phyloP scores from a whole-genome alignment of 92 coral and sea anemone species.

The Epizoanthus scotinus region DNA sequence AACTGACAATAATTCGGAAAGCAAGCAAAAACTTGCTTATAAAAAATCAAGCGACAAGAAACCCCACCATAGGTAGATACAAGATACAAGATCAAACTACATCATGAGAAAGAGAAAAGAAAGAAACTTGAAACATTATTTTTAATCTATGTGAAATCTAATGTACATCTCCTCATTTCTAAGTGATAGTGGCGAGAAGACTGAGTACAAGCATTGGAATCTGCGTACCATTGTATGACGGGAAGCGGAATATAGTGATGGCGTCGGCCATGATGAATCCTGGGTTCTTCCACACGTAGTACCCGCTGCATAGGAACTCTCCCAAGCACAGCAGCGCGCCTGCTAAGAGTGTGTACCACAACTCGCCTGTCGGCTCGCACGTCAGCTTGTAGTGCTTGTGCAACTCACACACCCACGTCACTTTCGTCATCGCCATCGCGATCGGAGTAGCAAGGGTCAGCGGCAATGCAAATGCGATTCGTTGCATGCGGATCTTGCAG shows the following conservation, averaged over 20 bases:
- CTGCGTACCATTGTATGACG: slow-evolving; percentile 56
- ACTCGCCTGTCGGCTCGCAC: slow-evolving; percentile 39
- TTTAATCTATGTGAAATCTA: too few relatives aligned
- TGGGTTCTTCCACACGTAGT: slow-evolving; percentile 54
- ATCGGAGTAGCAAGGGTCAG: slow-evolving; percentile 82
- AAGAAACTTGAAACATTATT: too few relatives aligned
- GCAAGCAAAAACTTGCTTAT: too few relatives aligned
- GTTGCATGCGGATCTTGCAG: slow-evolving; percentile 86
- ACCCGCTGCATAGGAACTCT: slow-evolving; percentile 45
- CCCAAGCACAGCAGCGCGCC: slow-evolving; percentile 48
- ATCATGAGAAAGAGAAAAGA: too few relatives aligned
- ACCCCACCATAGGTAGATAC: too few relatives aligned
- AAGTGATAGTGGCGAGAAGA: too few relatives aligned
- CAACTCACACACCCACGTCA: slow-evolving; percentile 44
- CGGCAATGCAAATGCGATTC: slow-evolving; percentile 79
- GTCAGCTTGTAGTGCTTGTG: slow-evolving; percentile 12
- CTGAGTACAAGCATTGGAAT: background rate
- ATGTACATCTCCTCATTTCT: too few relatives aligned
- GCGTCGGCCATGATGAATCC: slow-evolving; percentile 60
- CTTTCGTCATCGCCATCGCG: slow-evolving; percentile 34
- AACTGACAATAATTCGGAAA: too few relatives aligned
- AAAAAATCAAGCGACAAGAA: too few relatives aligned
- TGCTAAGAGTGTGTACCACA: slow-evolving; percentile 30
- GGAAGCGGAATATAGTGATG: slow-evolving; percentile 51
- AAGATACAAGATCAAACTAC: too few relatives aligned